Evolutionary conservation across 2,113 vertebrate genomes (phyloP).

Genomic region (Jacana jacana): DNA sequence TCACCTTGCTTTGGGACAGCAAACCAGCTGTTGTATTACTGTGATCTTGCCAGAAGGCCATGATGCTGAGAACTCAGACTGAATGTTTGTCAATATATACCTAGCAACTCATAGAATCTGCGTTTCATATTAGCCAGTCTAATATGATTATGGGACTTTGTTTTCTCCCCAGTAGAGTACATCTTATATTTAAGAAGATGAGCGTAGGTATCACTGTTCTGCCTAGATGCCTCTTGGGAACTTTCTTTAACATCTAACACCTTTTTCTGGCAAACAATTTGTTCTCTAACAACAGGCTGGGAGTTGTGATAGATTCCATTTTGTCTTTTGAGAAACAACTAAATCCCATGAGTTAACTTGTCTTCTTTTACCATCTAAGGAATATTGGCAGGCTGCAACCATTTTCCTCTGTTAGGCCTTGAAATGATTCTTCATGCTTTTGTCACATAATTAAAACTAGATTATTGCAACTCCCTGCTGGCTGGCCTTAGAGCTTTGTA

Average conservation of each 20-base stretch:
- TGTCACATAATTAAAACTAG: conserved; percentile 84
- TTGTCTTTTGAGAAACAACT: conserved; percentile 64
- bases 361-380: conserved; percentile 79
- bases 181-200: not conserved
- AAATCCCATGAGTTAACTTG: conserved; percentile 67
- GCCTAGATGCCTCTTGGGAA: conserved; percentile 17
- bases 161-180: not conserved
- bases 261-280: conserved; percentile 32
- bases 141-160: not conserved
- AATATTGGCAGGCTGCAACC: conserved; percentile 75
- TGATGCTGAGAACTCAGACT: not conserved
- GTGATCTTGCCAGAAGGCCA: not conserved
- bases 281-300: conserved; percentile 41
- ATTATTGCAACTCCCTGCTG: conserved; percentile 78
- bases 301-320: conserved; percentile 57
- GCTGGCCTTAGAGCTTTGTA: conserved; percentile 71
- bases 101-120: not conserved
- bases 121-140: not conserved
- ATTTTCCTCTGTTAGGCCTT: conserved; percentile 74
- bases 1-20: not conserved
- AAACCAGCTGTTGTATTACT: not conserved
- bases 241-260: conserved; percentile 33
- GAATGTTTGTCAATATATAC: not conserved
- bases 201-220: not conserved
- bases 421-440: conserved; percentile 80